Evolutionary conservation across 2,113 vertebrate genomes (phyloP).

Genomic region (Fulmarus glacialis): DNA sequence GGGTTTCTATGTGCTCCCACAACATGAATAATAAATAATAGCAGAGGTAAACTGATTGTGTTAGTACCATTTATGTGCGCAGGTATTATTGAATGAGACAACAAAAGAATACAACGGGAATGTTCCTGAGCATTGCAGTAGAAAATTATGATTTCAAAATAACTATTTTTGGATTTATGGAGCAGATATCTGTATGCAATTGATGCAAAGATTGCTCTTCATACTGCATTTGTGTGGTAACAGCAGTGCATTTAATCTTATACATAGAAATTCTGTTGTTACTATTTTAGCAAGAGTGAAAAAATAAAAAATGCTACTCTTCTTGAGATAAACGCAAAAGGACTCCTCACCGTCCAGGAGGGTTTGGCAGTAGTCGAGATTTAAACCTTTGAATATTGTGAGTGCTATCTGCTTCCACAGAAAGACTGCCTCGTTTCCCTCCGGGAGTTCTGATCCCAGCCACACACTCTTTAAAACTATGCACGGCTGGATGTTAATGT

Average conservation of each 20-base stretch:
- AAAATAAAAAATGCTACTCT: neutral
- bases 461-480: slow-evolving; percentile 18
- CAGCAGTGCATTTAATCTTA: neutral
- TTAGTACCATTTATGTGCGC: neutral
- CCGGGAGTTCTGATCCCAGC: slow-evolving; percentile 13
- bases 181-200: neutral
- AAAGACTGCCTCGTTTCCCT: slow-evolving; percentile 21
- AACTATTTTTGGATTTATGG: neutral
- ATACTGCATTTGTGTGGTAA: neutral
- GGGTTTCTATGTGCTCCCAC: neutral
- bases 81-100: slow-evolving; percentile 8
- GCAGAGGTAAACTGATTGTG: slow-evolving; percentile 26
- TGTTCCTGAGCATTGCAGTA: neutral
- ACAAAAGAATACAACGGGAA: neutral
- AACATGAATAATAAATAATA: slow-evolving; percentile 61
- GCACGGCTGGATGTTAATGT: slow-evolving; percentile 52
- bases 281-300: neutral
- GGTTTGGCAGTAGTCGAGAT: neutral
- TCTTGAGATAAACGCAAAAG: slow-evolving; percentile 4
- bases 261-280: neutral
- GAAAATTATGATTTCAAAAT: neutral
- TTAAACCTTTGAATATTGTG: slow-evolving; percentile 18
- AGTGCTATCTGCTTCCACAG: slow-evolving; percentile 32
- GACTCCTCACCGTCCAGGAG: neutral
- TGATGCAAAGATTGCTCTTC: neutral